These are phyloP conservation scores for Hypsopygia costalis DNA, from an alignment of 2,888 invertebrate species.

Conservation along the genomic window DNA sequence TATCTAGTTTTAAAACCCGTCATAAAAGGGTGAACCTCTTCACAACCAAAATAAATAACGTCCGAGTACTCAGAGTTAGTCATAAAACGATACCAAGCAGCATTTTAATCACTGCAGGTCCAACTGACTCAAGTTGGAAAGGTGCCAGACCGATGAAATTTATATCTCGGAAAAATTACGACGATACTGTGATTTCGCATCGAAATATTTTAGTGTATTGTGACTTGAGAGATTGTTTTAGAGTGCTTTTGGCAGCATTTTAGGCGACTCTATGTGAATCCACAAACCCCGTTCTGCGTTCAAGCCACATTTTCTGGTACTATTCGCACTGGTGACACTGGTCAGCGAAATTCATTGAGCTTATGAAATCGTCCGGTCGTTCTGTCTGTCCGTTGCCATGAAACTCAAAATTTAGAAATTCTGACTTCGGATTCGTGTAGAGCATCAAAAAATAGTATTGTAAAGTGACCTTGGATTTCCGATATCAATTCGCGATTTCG, in stretches of 20 bases:
- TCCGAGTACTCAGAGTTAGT: background rate
- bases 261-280: too few relatives aligned
- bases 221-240: background rate
- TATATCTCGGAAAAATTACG: background rate
- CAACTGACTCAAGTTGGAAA: conserved; percentile 1
- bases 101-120: background rate
- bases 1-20: background rate
- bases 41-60: background rate
- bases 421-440: too few relatives aligned
- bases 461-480: too few relatives aligned
- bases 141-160: background rate
- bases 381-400: too few relatives aligned
- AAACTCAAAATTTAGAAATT: too few relatives aligned
- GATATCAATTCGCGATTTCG: too few relatives aligned
- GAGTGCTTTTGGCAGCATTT: background rate
- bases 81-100: background rate
- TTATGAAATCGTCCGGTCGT: too few relatives aligned
- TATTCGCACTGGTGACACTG: too few relatives aligned
- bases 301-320: too few relatives aligned
- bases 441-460: too few relatives aligned
- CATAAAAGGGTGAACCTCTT: background rate
- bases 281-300: too few relatives aligned
- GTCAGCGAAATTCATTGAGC: too few relatives aligned
- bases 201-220: background rate
- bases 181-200: background rate